Percentiles rank a stretch among this genome's conserved stretches.
phyloP scores from a whole-genome alignment of 2,113 vertebrate genomes.

The Zootoca vivipara region DNA sequence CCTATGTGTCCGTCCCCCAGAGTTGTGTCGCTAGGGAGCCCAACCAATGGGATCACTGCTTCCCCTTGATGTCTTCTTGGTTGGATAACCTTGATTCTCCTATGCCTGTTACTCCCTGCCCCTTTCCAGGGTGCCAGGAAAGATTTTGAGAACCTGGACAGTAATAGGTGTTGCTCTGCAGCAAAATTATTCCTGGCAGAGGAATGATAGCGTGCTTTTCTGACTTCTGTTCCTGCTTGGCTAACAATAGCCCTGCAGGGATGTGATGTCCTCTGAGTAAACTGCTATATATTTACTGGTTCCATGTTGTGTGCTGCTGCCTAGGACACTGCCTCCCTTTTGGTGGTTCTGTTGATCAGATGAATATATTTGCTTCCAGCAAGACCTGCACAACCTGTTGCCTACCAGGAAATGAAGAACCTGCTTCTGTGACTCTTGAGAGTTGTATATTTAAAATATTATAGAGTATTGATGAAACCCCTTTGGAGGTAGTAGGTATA shows the following conservation, averaged over 20 bases:
- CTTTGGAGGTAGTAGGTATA: neutral
- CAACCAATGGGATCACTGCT: neutral
- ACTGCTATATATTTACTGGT: neutral
- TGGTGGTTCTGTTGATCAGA: neutral
- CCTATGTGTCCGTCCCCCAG: neutral
- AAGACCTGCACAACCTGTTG: neutral
- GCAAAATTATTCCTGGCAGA: neutral
- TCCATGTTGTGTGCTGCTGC: neutral
- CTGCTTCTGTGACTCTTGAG: neutral
- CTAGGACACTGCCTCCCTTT: too few species aligned
- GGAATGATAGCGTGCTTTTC: accelerated
- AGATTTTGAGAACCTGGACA: constrained; percentile 13
- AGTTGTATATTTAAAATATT: neutral
- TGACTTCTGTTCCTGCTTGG: neutral
- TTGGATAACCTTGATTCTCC: neutral
- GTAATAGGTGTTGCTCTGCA: neutral
- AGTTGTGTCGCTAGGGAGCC: neutral
- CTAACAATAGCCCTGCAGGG: neutral
- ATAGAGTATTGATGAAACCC: neutral
- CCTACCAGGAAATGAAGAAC: too few species aligned
- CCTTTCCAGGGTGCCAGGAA: neutral
- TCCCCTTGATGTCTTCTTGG: neutral
- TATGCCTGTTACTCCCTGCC: neutral
- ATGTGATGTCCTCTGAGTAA: neutral
- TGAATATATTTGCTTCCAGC: neutral